phyloP scores from a whole-genome alignment of 2,113 vertebrate genomes.

The Podarcis raffonei region DNA sequence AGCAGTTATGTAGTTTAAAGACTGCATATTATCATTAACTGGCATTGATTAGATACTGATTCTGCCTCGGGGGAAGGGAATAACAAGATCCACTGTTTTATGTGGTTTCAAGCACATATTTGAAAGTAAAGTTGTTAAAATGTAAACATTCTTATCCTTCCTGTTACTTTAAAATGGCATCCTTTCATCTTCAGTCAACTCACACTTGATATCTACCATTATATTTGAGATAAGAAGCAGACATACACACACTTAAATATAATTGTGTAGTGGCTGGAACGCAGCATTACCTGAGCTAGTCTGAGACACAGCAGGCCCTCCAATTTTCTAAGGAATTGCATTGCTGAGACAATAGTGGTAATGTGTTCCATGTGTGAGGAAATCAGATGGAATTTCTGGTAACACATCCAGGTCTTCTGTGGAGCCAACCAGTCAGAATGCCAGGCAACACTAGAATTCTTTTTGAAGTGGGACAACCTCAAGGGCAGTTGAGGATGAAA shows the following conservation, averaged over 20 bases:
- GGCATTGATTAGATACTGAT: not conserved
- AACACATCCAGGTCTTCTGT: constrained; percentile 2
- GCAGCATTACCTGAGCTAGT: constrained; percentile 24
- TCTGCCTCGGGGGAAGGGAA: not conserved
- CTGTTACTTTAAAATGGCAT: not conserved
- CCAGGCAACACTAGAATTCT: not conserved
- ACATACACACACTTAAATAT: not conserved
- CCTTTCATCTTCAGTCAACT: not conserved
- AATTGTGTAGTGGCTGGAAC: constrained; percentile 3
- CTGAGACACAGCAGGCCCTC: constrained; percentile 38
- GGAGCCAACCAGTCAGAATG: constrained; percentile 5
- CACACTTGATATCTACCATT: not conserved
- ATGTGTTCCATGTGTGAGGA: constrained; percentile 32
- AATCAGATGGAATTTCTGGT: constrained; percentile 35
- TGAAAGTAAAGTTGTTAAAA: not conserved
- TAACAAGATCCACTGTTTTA: not conserved
- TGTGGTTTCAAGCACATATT: not conserved
- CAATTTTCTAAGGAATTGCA: constrained; percentile 30
- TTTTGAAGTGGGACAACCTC: not conserved
- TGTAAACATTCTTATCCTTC: not conserved
- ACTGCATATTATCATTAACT: not conserved
- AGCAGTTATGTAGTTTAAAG: not conserved
- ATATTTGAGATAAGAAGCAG: not conserved
- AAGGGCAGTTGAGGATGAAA: not conserved
- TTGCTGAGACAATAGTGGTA: constrained; percentile 25